Evolutionary conservation across 2,113 vertebrate species (phyloP).

Genomic region (Alexandromys fortis): DNA sequence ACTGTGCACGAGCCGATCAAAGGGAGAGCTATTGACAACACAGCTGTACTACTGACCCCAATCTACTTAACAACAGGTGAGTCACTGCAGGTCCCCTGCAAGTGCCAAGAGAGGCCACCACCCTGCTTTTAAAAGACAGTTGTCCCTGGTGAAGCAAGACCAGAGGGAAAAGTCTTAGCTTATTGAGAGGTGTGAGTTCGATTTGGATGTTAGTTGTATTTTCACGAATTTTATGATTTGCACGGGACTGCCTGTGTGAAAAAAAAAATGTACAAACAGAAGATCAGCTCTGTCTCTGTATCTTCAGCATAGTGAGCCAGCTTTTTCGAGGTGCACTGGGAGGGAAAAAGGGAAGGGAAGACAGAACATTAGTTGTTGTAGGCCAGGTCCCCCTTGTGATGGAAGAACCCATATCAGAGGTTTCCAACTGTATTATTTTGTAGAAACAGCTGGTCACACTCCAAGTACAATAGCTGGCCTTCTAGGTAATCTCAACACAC

Average conservation of each 20-base stretch:
- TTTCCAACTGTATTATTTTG: not conserved
- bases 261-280: not conserved
- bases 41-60: not conserved
- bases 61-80: not conserved
- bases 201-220: not conserved
- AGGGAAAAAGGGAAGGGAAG: rapidly evolving
- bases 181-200: not conserved
- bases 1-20: not conserved
- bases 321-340: not conserved
- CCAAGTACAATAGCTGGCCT: not conserved
- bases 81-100: not conserved
- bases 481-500: not conserved
- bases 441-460: not conserved
- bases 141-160: not conserved
- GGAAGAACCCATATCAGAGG: not conserved
- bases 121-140: not conserved
- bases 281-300: too few species aligned
- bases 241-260: not conserved
- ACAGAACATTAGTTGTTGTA: not conserved
- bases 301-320: rapidly evolving
- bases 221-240: not conserved
- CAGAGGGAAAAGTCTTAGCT: not conserved
- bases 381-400: not conserved
- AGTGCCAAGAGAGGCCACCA: not conserved
- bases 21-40: not conserved